These are phyloP conservation scores for Uria aalge DNA, from an alignment of 2,113 vertebrate genomes.

Conservation along the genomic window DNA sequence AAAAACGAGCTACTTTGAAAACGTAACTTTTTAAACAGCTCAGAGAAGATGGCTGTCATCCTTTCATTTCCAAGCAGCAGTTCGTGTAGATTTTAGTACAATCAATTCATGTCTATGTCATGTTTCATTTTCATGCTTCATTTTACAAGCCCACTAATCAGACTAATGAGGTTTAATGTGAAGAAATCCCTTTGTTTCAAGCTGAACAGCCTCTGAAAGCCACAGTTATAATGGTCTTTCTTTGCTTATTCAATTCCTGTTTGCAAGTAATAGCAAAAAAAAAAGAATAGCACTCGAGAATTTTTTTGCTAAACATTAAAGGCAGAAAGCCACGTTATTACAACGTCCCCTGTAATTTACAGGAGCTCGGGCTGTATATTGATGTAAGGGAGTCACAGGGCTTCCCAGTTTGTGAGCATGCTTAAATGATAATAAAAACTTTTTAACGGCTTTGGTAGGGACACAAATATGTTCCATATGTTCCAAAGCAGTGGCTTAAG, in stretches of 20 bases:
- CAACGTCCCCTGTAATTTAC: neutral
- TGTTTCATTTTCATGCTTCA: conserved; percentile 62
- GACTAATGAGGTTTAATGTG: conserved; percentile 69
- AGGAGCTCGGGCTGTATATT: neutral
- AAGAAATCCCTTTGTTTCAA: conserved; percentile 64
- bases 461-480: neutral
- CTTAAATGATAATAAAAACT: neutral
- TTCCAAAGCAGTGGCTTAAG: neutral
- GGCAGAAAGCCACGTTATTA: neutral
- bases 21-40: neutral
- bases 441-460: neutral
- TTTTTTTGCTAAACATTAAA: neutral
- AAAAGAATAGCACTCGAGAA: neutral
- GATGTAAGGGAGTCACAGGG: neutral
- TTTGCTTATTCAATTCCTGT: conserved; percentile 29
- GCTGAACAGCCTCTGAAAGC: conserved; percentile 32
- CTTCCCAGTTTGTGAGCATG: neutral
- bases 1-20: neutral
- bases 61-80: conserved; percentile 1
- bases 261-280: neutral
- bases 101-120: conserved; percentile 40
- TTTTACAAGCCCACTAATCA: conserved; percentile 65
- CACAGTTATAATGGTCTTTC: neutral
- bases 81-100: conserved; percentile 9
- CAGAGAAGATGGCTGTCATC: neutral